Conservation (phyloP, 2,888 invertebrate genomes). For the Bombylius major region DNA sequence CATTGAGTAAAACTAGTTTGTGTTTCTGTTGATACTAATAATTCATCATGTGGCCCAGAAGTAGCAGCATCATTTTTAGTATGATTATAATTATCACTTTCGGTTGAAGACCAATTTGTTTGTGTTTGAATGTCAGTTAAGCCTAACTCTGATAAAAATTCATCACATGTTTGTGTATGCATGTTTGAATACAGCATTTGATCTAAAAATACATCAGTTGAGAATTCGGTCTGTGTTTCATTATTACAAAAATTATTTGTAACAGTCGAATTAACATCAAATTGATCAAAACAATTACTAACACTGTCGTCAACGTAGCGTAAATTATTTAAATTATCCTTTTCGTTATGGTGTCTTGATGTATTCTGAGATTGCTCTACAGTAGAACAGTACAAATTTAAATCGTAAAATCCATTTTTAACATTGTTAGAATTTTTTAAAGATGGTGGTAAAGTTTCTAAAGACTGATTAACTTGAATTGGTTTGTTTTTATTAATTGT, state of each 20-base stretch:
- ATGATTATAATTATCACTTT: slow-evolving; percentile 8
- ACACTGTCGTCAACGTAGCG: slow-evolving; percentile 4
- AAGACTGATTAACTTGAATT: background rate
- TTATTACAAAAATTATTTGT: slow-evolving; percentile 35
- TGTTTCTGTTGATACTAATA: slow-evolving; percentile 46
- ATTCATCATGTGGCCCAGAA: slow-evolving; percentile 37
- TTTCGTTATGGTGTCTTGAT: background rate
- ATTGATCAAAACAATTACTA: slow-evolving; percentile 9
- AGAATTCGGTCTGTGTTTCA: slow-evolving; percentile 44
- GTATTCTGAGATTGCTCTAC: background rate
- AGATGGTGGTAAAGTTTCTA: too few species aligned
- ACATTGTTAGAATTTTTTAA: too few species aligned
- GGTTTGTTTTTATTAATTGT: background rate
- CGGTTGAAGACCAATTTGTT: slow-evolving; percentile 40
- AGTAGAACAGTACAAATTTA: too few species aligned
- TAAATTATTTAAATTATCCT: slow-evolving; percentile 4
- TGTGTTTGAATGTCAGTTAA: slow-evolving; percentile 52
- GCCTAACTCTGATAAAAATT: slow-evolving; percentile 43
- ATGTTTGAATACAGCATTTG: slow-evolving; percentile 33
- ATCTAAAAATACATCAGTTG: slow-evolving; percentile 24
- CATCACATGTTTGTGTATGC: slow-evolving; percentile 41
- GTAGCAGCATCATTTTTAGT: slow-evolving; percentile 2
- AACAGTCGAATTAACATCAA: slow-evolving; percentile 1
- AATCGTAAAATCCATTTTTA: too few species aligned
- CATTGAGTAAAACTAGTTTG: slow-evolving; percentile 38